Evolutionary conservation across 92 coral and sea anemone genomes (phyloP), one percentile per base, ranked within the genome.

Genomic region (Siderastrea radians): DNA sequence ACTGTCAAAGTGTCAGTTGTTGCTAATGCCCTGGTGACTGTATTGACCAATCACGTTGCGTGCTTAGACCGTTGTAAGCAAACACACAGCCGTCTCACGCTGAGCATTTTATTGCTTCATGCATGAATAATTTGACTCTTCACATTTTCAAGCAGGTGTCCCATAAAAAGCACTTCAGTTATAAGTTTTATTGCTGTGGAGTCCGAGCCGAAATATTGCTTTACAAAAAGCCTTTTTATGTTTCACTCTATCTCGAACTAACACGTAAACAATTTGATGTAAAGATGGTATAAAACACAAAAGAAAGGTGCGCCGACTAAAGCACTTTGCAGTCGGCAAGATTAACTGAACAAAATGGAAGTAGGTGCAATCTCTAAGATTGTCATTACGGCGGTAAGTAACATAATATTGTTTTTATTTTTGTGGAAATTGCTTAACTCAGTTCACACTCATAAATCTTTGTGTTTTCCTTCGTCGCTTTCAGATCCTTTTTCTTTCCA

Each of bases 361-460:
- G 61, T 7, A 9, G 63, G 68, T 0, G 45, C 19, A 11, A 48
- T 64, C 61, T 48, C 83, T 7, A 11, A n/a, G 7, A 1, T 49
- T 52, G 59, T 17, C 59, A 12, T 62, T 64, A 0, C 59, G 59
- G 49, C 46, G 83, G 83, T 79, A 79, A 79, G 83, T 79, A 17
- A 58, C 1, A 17, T 49, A 10, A 17, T 48, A 43, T 63, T 47
- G 12, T 1, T 38, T n/a, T 4, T 6, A 1, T 63, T 11, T 6
- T 64, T 62, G 11, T 49, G 13, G 8, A 3, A 7, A 63, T 8
- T 63, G 47, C 14, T n/a, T 62, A 49, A 10, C 54, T 63, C 9
- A 4, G 1, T 26, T 48, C 4, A 19, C 19, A 16, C 47, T 61
- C 48, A 8, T 19, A 19, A 43, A 17, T 62, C 46, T 7, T 3